Conservation (phyloP, 2,113 vertebrate genomes). For the Hypomesus transpacificus region DNA sequence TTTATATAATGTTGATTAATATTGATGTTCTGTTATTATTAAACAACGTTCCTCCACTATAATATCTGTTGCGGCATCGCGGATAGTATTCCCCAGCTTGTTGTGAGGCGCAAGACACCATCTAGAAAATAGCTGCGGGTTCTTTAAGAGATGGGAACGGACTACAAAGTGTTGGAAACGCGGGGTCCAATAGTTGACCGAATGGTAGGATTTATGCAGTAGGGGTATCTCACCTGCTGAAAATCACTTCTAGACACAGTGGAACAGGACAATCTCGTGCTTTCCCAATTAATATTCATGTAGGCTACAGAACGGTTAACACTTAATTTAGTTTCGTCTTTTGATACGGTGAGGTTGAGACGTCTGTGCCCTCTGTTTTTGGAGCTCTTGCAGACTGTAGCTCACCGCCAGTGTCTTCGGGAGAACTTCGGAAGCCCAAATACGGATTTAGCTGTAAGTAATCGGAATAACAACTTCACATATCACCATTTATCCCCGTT, state of each 20-base stretch:
- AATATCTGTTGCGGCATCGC: neutral
- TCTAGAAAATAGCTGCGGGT: conserved; percentile 52
- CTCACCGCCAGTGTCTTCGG: conserved; percentile 54
- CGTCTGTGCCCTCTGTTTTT: neutral
- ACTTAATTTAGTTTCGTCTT: conserved; percentile 36
- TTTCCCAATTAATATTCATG: conserved; percentile 61
- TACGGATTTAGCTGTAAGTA: conserved; percentile 58
- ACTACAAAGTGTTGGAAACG: conserved; percentile 49
- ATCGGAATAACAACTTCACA: conserved; percentile 40
- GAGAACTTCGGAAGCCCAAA: conserved; percentile 49
- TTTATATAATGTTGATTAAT: neutral
- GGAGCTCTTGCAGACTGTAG: conserved; percentile 13
- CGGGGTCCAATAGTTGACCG: conserved; percentile 58
- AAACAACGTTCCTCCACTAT: neutral
- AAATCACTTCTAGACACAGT: conserved; percentile 63
- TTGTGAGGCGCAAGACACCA: neutral
- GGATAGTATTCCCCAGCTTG: no score
- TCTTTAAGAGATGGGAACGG: conserved; percentile 71
- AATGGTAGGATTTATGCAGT: conserved; percentile 52
- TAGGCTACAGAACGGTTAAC: conserved; percentile 41
- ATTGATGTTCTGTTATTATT: neutral
- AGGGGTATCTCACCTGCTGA: conserved; percentile 57
- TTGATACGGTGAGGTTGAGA: conserved; percentile 19
- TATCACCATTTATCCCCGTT: neutral
- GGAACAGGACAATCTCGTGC: conserved; percentile 47